Conservation (phyloP, 2,113 vertebrate species). For the Elgaria multicarinata region DNA sequence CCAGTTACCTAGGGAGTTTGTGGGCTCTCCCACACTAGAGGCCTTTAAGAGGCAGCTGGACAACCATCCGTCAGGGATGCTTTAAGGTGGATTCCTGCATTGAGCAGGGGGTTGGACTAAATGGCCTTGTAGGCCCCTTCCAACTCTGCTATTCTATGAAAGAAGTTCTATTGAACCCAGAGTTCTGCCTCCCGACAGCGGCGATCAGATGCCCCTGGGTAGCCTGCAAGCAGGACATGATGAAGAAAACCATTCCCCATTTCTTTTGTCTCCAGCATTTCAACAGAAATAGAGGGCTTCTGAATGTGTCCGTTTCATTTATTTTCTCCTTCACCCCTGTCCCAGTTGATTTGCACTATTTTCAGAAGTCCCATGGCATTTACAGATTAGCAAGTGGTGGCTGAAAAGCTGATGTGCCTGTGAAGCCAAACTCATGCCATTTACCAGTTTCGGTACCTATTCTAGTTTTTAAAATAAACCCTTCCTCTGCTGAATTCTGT, state of each 20-base stretch:
- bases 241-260: background rate
- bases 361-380: background rate
- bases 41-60: no score
- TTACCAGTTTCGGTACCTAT: background rate
- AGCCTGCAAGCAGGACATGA: background rate
- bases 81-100: no score
- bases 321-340: background rate
- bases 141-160: no score
- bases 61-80: no score
- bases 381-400: background rate
- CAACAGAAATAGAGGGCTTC: background rate
- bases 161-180: background rate
- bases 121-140: no score
- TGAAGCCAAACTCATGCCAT: background rate
- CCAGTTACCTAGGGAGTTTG: no score
- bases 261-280: background rate
- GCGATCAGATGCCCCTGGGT: background rate
- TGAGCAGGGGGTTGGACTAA: no score
- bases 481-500: background rate
- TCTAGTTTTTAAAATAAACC: background rate
- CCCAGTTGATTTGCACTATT: background rate
- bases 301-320: background rate
- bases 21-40: no score
- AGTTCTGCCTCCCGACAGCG: background rate
- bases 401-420: background rate